Conservation (phyloP, 2,113 vertebrate species). For the Mustelus asterias region DNA sequence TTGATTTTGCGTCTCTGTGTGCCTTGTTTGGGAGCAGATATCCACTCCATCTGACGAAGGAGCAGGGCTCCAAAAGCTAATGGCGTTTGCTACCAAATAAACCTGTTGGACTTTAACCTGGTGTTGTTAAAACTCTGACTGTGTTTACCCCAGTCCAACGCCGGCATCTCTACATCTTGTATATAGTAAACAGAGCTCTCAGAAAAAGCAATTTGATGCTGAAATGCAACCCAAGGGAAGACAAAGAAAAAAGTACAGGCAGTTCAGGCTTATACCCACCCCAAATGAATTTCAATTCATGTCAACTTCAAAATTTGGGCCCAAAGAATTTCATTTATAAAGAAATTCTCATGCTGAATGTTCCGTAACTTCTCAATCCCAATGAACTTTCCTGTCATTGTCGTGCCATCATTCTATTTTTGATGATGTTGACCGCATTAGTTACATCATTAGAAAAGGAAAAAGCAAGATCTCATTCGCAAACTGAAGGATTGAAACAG, state of each 20-base stretch:
- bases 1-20: too few species aligned
- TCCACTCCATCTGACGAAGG: too few species aligned
- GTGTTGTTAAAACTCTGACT: too few species aligned
- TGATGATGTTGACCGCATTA: neutral
- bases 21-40: too few species aligned
- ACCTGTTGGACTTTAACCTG: too few species aligned
- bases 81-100: too few species aligned
- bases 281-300: neutral
- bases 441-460: neutral
- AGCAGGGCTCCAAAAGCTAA: too few species aligned
- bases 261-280: neutral
- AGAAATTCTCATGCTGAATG: neutral
- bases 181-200: too few species aligned
- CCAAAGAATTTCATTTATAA: too few species aligned
- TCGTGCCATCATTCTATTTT: too few species aligned
- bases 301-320: neutral
- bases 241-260: neutral
- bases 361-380: neutral
- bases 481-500: neutral
- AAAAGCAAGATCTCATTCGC: neutral
- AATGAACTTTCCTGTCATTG: neutral
- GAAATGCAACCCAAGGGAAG: neutral
- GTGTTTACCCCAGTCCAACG: too few species aligned
- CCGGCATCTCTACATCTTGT: too few species aligned
- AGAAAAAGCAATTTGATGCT: neutral